phyloP scores from a whole-genome alignment of 2,113 vertebrate species.

The Fregetta grallaria region DNA sequence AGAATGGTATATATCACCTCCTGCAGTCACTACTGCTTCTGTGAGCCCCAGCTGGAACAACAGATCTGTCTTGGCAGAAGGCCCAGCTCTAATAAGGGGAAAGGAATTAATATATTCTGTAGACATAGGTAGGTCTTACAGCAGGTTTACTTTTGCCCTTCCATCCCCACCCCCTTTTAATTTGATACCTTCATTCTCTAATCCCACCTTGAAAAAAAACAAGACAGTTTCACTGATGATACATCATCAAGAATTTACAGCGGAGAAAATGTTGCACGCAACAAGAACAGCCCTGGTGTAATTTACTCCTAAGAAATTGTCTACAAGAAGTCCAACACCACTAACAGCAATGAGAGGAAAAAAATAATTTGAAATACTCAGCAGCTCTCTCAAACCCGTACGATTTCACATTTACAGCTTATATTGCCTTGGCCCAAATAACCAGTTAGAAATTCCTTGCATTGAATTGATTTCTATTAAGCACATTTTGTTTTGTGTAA shows the following conservation, averaged over 20 bases:
- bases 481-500: neutral
- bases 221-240: neutral
- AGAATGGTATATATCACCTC: neutral
- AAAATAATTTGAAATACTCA: neutral
- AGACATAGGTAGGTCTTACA: neutral
- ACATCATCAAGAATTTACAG: neutral
- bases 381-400: neutral
- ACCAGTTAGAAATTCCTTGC: neutral
- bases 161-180: neutral
- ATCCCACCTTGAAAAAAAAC: neutral
- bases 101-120: neutral
- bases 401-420: neutral
- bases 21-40: neutral
- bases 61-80: neutral
- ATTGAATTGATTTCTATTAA: neutral
- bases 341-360: neutral
- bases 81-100: neutral
- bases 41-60: neutral
- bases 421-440: neutral
- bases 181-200: neutral
- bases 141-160: neutral
- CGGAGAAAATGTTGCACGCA: neutral
- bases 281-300: neutral
- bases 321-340: neutral
- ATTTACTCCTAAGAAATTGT: neutral